phyloP scores from a whole-genome alignment of 2,797 vertebrate genomes.

The Cossypha heuglini region DNA sequence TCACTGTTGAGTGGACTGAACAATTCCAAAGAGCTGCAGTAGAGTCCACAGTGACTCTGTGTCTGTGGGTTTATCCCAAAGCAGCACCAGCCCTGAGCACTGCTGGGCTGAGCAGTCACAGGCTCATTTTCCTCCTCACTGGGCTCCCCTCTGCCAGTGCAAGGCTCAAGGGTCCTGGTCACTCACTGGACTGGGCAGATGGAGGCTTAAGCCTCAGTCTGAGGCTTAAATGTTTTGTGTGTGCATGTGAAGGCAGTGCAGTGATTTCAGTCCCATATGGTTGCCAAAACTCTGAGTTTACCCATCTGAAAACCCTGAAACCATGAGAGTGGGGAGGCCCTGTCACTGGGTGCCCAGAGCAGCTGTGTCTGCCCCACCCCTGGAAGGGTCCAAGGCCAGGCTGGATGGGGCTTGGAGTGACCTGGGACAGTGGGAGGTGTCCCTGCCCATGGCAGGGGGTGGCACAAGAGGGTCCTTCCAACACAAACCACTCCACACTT shows the following conservation, averaged over 20 bases:
- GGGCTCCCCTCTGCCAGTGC: not conserved
- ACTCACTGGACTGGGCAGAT: not conserved
- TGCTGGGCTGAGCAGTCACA: not conserved
- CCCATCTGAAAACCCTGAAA: not conserved
- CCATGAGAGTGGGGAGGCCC: not conserved
- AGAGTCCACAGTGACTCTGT: not conserved
- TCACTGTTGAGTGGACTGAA: not conserved
- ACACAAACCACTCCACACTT: not conserved
- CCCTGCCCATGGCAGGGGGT: not conserved
- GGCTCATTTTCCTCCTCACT: not conserved
- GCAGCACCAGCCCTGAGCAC: not conserved
- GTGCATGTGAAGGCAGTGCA: not conserved
- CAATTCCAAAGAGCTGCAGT: not conserved
- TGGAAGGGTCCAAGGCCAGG: not conserved
- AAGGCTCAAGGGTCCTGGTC: not conserved
- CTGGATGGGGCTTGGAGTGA: rapidly evolving
- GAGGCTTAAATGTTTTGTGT: not conserved
- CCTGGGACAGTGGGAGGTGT: too few relatives aligned
- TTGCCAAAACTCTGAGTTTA: not conserved
- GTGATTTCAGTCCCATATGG: not conserved
- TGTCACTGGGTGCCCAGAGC: not conserved
- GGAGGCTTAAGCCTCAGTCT: too few relatives aligned
- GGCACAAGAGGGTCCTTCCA: rapidly evolving
- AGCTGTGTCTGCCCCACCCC: not conserved
- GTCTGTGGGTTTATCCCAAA: not conserved